phyloP scores from a whole-genome alignment of 2,797 vertebrate genomes.

The Eupleurogrammus muticus region DNA sequence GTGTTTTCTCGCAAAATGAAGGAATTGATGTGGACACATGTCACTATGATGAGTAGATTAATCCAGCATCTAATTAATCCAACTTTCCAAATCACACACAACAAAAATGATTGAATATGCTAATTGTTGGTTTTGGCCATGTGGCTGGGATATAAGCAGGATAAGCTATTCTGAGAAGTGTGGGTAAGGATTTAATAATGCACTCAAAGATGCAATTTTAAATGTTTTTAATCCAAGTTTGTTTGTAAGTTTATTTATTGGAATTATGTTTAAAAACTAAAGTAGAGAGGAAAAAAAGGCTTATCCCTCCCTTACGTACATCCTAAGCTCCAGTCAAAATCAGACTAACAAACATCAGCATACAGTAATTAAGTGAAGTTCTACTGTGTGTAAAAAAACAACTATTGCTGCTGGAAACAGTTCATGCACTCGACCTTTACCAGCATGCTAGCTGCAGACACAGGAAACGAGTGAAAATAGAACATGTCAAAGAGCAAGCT shows the following conservation, averaged over 20 bases:
- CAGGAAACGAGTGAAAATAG: slow-evolving; percentile 31
- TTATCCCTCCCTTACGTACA: slow-evolving; percentile 18
- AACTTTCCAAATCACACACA: background rate
- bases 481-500: slow-evolving; percentile 39
- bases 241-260: no score
- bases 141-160: slow-evolving; percentile 17
- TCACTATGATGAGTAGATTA: no score
- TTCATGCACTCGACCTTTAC: slow-evolving; percentile 17
- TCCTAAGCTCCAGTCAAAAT: background rate
- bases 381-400: background rate
- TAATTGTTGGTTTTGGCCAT: slow-evolving; percentile 18
- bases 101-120: slow-evolving; percentile 4
- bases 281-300: background rate
- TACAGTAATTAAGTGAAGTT: background rate
- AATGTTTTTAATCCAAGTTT: slow-evolving; percentile 2
- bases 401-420: background rate
- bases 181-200: slow-evolving; percentile 38
- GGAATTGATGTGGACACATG: no score
- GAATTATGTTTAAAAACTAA: no score
- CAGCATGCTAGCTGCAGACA: slow-evolving; percentile 13
- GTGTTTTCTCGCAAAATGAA: no score
- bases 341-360: slow-evolving; percentile 3
- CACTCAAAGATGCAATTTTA: slow-evolving; percentile 21
- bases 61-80: no score
- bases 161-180: slow-evolving; percentile 35